Conservation (phyloP, 2,888 invertebrate genomes). For the Ophion slaviceki region DNA sequence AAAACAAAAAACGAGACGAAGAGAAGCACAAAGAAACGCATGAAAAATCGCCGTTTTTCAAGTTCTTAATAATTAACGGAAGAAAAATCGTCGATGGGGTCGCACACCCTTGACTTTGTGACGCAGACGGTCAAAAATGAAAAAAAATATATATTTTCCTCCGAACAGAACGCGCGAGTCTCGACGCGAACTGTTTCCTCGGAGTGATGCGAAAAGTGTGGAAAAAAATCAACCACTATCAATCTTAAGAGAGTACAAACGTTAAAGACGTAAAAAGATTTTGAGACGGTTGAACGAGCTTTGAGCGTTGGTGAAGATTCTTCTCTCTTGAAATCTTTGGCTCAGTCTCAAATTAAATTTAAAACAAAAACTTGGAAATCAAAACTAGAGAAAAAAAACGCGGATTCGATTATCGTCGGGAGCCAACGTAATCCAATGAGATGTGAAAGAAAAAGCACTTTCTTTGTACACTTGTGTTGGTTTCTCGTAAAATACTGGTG, state of each 20-base stretch:
- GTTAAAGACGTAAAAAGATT: slow-evolving; percentile 15
- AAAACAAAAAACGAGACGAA: slow-evolving; percentile 13
- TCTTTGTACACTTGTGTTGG: slow-evolving; percentile 62
- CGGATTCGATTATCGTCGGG: slow-evolving; percentile 26
- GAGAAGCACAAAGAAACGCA: slow-evolving; percentile 1
- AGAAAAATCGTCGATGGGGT: slow-evolving; percentile 27
- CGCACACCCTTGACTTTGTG: slow-evolving; percentile 18
- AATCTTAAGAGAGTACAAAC: neutral
- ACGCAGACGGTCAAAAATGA: neutral
- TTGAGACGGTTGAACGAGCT: neutral
- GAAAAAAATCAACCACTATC: neutral
- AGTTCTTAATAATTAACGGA: slow-evolving; percentile 31
- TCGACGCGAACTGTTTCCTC: neutral
- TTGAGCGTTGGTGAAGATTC: slow-evolving; percentile 35
- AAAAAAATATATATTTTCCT: slow-evolving; percentile 2
- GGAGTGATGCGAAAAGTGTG: neutral
- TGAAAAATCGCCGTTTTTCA: slow-evolving; percentile 18
- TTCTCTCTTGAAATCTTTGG: slow-evolving; percentile 37
- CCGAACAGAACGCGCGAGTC: neutral
- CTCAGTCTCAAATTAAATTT: neutral
- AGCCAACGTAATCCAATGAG: slow-evolving; percentile 57
- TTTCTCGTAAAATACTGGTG: slow-evolving; percentile 58
- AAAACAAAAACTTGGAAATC: slow-evolving; percentile 4
- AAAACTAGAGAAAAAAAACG: neutral
- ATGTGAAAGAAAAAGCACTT: slow-evolving; percentile 51